phyloP scores from a whole-genome alignment of 2,113 vertebrate genomes.

The Urocynchramus pylzowi region DNA sequence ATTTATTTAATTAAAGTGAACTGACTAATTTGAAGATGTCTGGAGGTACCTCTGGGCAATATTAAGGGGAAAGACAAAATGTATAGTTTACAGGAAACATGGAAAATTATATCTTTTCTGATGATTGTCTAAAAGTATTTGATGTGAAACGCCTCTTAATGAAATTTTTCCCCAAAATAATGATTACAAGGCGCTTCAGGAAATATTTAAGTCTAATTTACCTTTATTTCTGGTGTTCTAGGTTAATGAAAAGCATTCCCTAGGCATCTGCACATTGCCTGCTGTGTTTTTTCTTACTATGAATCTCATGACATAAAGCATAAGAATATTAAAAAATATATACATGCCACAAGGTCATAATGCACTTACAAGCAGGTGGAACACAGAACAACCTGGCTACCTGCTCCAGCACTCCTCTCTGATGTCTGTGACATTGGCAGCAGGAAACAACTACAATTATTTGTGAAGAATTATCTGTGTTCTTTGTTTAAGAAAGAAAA shows the following conservation, averaged over 20 bases:
- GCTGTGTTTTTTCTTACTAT: neutral
- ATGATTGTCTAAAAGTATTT: neutral
- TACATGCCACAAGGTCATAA: neutral
- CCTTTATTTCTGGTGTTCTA: conserved; percentile 13
- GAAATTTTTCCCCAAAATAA: conserved; percentile 4
- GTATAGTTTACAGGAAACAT: neutral
- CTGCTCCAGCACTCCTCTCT: neutral
- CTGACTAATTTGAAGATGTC: neutral
- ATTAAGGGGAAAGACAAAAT: neutral
- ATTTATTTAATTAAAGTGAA: neutral
- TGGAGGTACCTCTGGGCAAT: conserved; percentile 12
- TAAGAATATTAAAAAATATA: neutral
- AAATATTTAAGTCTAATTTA: conserved; percentile 44
- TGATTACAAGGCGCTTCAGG: conserved; percentile 29
- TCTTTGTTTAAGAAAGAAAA: neutral
- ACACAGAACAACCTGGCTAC: neutral
- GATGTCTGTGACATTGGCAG: neutral
- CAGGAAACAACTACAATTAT: neutral
- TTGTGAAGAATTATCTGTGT: neutral
- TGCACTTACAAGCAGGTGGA: neutral
- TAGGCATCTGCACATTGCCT: neutral
- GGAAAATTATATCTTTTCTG: neutral
- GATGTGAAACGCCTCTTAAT: neutral
- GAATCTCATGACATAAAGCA: neutral
- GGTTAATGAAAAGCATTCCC: conserved; percentile 43